Evolutionary conservation across 1,140 invertebrate species (phyloP), one percentile per base, ranked within the genome.

Genomic region (Heliconius congener): DNA sequence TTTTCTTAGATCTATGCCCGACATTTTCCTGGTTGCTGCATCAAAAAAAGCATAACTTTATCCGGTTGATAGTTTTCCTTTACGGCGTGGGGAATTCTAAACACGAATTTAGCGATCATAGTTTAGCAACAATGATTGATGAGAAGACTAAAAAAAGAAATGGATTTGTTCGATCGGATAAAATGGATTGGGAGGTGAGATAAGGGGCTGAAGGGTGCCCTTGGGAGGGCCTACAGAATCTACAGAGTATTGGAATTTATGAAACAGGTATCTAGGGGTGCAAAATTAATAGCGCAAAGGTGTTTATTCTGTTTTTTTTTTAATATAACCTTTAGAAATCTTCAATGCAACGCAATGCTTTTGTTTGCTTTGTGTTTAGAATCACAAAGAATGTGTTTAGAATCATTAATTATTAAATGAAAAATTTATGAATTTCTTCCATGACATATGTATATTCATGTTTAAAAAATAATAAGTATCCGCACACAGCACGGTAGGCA

Each of bases 141-240:
- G 13, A 66, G 60, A 66, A 66, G 60, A 66, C 60, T 66, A 30
- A 30, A 30, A 30, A 66, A 66, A 66, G 60, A 66, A 66, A 66
- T 30, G 60, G 11, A 23, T 60, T 60, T 60, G 60, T 66, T 66
- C 60, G 60, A 66, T 66, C 60, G 60, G 23, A 66, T 30, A 66
- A 66, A 66, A 30, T 66, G 16, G 60, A 66, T 66, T 66, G 60
- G 60, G 3, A 66, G 60, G 27, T 66, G 60, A 30, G 60, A 66
- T 66, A 30, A 30, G 60, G 23, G 42, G 60, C 11, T 66, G 60
- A 66, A 66, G 13, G 60, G 23, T 23, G 4, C 60, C 60, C 60
- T 30, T 16, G 13, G 27, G 60, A 66, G 60, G 16, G 11, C 60
- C 42, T 46, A 46, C 13, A 46, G 42, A 4, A 30, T 66, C 27